A percentile compares a stretch with the other conserved stretches of the same genome.
These are phyloP conservation scores for Cacajao melanocephalus DNA, from an alignment of 2,797 vertebrate genomes.

Conservation along the genomic window DNA sequence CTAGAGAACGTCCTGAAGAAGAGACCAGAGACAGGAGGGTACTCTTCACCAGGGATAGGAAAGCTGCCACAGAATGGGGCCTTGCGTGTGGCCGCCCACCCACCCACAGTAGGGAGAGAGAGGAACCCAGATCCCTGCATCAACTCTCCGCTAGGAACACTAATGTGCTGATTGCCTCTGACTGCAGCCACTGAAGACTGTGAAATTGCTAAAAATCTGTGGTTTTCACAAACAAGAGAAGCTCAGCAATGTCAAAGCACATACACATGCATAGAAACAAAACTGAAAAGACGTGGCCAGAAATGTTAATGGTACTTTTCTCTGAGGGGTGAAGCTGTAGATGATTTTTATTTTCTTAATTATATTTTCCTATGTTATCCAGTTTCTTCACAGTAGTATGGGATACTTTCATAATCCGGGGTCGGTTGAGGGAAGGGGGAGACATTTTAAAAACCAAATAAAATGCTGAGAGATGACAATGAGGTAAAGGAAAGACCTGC, in stretches of 20 bases:
- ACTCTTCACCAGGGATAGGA: not conserved
- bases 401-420: not conserved
- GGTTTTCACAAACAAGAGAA: not conserved
- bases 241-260: not conserved
- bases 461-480: not conserved
- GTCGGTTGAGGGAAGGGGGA: no score
- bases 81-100: rapidly evolving
- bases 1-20: not conserved
- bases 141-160: not conserved
- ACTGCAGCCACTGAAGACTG: not conserved
- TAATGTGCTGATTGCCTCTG: not conserved
- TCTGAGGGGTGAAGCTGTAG: not conserved
- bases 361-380: not conserved
- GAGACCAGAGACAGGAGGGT: not conserved
- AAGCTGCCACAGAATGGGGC: not conserved
- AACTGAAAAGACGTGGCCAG: not conserved
- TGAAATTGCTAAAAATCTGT: not conserved
- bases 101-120: not conserved
- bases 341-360: not conserved
- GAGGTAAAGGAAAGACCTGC: not conserved
- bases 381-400: not conserved
- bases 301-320: not conserved
- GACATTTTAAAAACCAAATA: not conserved
- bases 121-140: not conserved
- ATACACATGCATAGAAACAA: not conserved